Conservation (phyloP, 2,797 vertebrate genomes). For the Yasuhikotakia modesta region DNA sequence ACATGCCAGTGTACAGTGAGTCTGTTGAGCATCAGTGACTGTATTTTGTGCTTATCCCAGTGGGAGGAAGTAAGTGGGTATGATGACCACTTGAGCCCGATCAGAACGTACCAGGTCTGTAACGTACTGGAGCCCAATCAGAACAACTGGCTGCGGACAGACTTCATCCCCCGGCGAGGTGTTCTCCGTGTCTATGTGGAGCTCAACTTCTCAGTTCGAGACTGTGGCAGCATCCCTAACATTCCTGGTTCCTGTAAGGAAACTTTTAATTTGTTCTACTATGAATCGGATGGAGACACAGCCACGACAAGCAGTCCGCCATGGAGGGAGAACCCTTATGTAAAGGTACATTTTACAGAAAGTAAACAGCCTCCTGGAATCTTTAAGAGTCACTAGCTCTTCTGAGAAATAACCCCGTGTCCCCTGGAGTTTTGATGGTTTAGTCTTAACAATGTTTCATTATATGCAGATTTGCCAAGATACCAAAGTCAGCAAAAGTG, state of each 20-base stretch:
- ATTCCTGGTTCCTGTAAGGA: conserved; percentile 98
- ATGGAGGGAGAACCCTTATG: conserved; percentile 97
- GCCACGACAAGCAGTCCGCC: conserved; percentile 87
- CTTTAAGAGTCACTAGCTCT: neutral
- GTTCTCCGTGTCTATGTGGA: conserved; percentile 95
- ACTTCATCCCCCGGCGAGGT: conserved; percentile 88
- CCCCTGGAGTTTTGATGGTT: neutral
- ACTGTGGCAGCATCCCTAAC: conserved; percentile 97
- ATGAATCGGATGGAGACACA: conserved; percentile 89
- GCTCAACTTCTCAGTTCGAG: conserved; percentile 96
- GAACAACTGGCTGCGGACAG: conserved; percentile 98
- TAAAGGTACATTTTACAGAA: no score
- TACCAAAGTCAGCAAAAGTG: neutral
- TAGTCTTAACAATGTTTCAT: no score
- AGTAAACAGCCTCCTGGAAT: neutral
- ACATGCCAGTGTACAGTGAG: neutral
- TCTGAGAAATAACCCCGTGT: neutral
- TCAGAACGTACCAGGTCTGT: conserved; percentile 97
- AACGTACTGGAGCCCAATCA: conserved; percentile 90
- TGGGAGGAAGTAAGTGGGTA: conserved; percentile 99
- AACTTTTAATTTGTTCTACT: conserved; percentile 98
- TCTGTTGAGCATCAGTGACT: neutral
- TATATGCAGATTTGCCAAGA: neutral
- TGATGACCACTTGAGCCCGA: conserved; percentile 95
- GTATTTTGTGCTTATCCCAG: conserved; percentile 67